These are phyloP conservation scores for Lontra canadensis DNA, from an alignment of 2,113 vertebrate genomes.

Conservation along the genomic window DNA sequence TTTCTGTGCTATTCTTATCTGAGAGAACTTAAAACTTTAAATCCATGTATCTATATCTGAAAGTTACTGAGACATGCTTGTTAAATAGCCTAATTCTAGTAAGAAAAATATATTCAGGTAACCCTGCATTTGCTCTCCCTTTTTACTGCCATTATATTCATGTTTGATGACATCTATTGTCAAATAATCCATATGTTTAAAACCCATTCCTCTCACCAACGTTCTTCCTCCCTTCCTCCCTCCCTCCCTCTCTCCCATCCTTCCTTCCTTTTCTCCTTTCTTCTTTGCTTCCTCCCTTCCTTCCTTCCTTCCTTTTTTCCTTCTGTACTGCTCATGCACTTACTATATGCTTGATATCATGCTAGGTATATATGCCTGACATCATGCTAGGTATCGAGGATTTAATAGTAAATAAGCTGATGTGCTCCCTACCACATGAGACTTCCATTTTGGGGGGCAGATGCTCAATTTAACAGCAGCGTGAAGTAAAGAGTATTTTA, in stretches of 20 bases:
- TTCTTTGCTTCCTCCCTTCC: too few species aligned
- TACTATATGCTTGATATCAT: background rate
- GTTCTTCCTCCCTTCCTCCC: background rate
- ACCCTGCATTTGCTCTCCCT: background rate
- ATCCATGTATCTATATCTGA: conserved; percentile 9
- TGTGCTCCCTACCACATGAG: background rate
- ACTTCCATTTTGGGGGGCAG: background rate
- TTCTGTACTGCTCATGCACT: background rate
- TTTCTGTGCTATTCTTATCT: conserved; percentile 52
- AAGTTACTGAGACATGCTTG: conserved; percentile 45
- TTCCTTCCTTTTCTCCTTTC: fast-evolving
- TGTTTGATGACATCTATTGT: background rate
- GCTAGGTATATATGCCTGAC: background rate
- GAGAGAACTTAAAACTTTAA: conserved; percentile 46
- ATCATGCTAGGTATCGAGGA: background rate
- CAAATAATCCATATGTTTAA: background rate
- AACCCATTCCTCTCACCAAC: background rate
- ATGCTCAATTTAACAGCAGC: background rate
- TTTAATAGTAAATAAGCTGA: background rate
- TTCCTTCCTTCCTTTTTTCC: background rate
- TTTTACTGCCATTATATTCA: background rate
- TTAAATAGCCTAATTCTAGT: conserved; percentile 58
- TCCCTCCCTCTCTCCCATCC: background rate
- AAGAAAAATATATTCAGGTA: conserved; percentile 41
- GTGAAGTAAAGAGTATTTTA: background rate